A percentile compares a stretch with the other conserved stretches of the same genome.
Conservation (phyloP, 2,888 invertebrate genomes). For the Mythimna impura region DNA sequence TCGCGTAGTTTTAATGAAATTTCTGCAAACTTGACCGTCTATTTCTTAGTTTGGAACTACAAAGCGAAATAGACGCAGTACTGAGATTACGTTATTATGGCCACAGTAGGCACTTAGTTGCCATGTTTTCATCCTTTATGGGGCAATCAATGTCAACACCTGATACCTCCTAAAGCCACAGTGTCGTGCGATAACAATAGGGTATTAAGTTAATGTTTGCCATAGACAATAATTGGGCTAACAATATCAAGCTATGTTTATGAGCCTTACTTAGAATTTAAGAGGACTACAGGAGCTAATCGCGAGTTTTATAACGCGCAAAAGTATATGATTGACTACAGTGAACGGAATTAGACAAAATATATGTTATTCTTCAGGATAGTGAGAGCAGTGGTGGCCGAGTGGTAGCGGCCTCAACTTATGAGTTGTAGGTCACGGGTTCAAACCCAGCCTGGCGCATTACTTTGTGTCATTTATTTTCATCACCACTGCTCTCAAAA, state of each 20-base stretch:
- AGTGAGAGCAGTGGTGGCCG: too few relatives aligned
- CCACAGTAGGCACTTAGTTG: constrained; percentile 15
- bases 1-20: constrained; percentile 57
- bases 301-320: too few relatives aligned
- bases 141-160: constrained; percentile 39
- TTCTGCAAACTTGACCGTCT: constrained; percentile 31
- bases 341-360: too few relatives aligned
- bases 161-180: constrained; percentile 33
- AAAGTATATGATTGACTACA: too few relatives aligned
- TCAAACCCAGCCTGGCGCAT: too few relatives aligned
- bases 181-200: constrained; percentile 34
- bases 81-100: constrained; percentile 9
- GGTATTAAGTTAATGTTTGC: constrained; percentile 33
- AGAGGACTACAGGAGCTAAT: too few relatives aligned
- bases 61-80: constrained; percentile 4
- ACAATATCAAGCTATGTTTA: background rate
- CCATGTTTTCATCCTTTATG: constrained; percentile 33
- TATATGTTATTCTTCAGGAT: too few relatives aligned
- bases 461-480: too few relatives aligned
- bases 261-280: background rate
- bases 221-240: constrained; percentile 11
- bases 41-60: constrained; percentile 27
- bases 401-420: too few relatives aligned
- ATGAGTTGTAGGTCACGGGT: too few relatives aligned
- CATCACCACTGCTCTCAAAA: too few relatives aligned